phyloP scores from a whole-genome alignment of 2,113 vertebrate genomes.

The Osmerus eperlanus region DNA sequence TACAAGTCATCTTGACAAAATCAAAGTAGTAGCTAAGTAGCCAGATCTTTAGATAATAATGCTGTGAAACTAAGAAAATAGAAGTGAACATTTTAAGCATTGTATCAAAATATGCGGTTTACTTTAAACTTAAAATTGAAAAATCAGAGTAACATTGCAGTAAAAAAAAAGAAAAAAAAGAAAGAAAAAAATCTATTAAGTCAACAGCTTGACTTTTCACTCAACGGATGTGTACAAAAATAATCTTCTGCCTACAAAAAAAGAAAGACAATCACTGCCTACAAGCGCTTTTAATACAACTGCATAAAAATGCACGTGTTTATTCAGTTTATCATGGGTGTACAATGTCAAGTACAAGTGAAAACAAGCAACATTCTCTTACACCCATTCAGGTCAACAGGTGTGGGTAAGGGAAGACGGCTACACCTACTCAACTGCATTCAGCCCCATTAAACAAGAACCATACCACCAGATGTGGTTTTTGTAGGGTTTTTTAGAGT shows the following conservation, averaged over 20 bases:
- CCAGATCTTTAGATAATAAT: neutral
- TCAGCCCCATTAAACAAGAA: too few species aligned
- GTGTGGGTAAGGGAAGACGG: too few species aligned
- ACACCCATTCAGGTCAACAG: too few species aligned
- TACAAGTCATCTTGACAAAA: neutral
- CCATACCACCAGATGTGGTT: too few species aligned
- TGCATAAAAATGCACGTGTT: conserved; percentile 2
- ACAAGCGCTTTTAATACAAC: neutral
- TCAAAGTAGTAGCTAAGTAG: neutral
- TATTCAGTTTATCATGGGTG: neutral
- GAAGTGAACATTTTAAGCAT: neutral
- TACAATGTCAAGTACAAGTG: neutral
- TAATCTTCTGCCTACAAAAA: neutral
- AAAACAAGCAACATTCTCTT: too few species aligned
- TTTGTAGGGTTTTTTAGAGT: too few species aligned
- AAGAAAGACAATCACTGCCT: neutral
- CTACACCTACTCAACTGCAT: too few species aligned
- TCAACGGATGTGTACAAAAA: neutral
- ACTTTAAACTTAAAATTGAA: too few species aligned
- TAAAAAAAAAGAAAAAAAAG: neutral
- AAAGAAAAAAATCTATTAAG: neutral
- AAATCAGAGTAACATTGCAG: too few species aligned
- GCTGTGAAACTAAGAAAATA: neutral
- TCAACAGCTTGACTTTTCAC: neutral
- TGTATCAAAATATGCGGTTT: too few species aligned